Base-by-base conservation (phyloP, 2,113 vertebrate species). In the Scomber scombrus region DNA sequence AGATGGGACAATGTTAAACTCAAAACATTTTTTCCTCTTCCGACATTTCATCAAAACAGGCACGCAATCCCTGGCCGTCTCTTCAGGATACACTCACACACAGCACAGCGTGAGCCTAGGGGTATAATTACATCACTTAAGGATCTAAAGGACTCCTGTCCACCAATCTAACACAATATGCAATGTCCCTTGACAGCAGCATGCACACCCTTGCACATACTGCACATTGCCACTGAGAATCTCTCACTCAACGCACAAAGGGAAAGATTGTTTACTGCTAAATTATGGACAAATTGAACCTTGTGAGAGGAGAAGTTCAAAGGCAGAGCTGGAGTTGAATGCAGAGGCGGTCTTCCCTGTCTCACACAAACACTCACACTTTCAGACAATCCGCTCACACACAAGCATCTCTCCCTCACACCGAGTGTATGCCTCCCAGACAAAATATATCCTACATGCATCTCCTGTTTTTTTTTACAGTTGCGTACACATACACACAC, bases 261-360 rank as follows among this genome's bases (percentile, higher is more conserved):
- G 76, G 68, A 80, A 70, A 80, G 86, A 85, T 91, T 76, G 54
- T 89, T 91, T 90, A 86, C 69, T 55, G 83, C 83, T 85, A 82
- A 90, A 89, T 89, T 80, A 76, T 80, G 79, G 81, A 91, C 83
- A 91, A 88, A 89, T 84, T 88, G 87, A 90, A 88, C 82, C 80
- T 84, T 81, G 78, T 75, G 79, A 85, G 80, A 68, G 64, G 71
- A 74, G 76, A 82, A 79, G 81, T 90, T 91, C 74, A 91, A 90
- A 88, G 83, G 80, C 80, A 87, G 66, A 71, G 80, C 80, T 78
- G 40, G 49, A 84, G 64, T 57, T 75, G 86, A 91, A 92, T 82
- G 69, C 75, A 79, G 80, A 88, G 80, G 71, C 63, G 4, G 69
- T 19, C 55, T 70, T 40, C 8, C 11, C 73, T 0, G 5, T 49